Conservation (phyloP, 2,797 vertebrate genomes). For the Sylvia borin region DNA sequence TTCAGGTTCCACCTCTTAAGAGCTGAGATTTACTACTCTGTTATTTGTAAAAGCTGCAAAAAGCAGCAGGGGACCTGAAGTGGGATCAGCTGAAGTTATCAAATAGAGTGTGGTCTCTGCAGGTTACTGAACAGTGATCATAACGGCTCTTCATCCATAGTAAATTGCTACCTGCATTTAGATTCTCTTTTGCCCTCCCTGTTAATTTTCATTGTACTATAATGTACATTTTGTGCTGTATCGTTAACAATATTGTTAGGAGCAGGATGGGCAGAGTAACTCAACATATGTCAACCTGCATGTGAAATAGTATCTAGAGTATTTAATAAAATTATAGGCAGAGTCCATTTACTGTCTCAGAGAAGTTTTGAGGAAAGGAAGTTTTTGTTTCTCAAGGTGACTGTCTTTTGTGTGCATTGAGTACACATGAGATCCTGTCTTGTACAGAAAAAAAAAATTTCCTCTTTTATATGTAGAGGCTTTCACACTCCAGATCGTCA, state of each 20-base stretch:
- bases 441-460: not conserved
- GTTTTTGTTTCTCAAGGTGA: not conserved
- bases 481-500: not conserved
- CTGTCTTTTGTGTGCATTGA: not conserved
- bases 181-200: conserved; percentile 6
- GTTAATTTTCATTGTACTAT: conserved; percentile 30
- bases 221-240: not conserved
- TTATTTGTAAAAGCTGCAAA: conserved; percentile 62
- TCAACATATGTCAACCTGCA: not conserved
- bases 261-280: not conserved
- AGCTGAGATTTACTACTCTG: conserved; percentile 55
- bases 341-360: not conserved
- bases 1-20: conserved; percentile 46
- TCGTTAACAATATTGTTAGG: not conserved
- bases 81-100: conserved; percentile 41
- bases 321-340: not conserved
- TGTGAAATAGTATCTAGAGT: not conserved
- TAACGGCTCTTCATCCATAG: conserved; percentile 62
- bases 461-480: not conserved
- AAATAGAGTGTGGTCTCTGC: conserved; percentile 28
- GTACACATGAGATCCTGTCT: not conserved
- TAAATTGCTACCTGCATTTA: conserved; percentile 64
- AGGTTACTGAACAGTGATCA: conserved; percentile 22
- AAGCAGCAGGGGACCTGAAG: conserved; percentile 13
- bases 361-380: not conserved